These are phyloP conservation scores for Plemyria rubiginata DNA, from an alignment of 2,888 invertebrate genomes.

Conservation along the genomic window DNA sequence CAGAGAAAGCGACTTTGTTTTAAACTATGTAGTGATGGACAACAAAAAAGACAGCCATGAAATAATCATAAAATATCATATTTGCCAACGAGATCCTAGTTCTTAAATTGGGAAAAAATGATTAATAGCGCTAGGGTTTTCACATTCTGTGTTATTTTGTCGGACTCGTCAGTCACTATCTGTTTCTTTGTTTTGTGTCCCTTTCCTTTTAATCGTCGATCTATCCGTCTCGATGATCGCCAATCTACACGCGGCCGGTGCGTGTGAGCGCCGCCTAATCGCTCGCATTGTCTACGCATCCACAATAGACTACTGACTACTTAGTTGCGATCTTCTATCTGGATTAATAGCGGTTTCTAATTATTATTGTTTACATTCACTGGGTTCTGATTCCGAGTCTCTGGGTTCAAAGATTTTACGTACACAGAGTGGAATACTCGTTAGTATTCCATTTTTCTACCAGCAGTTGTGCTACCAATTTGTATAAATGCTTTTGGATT, in stretches of 20 bases:
- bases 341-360: conserved; percentile 44
- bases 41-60: too few relatives aligned
- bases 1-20: too few relatives aligned
- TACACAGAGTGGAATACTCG: background rate
- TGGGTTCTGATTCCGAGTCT: conserved; percentile 17
- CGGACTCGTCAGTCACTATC: background rate
- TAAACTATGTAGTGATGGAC: too few relatives aligned
- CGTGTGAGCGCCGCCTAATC: conserved; percentile 35
- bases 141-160: too few relatives aligned
- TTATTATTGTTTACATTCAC: conserved; percentile 37
- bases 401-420: conserved; percentile 23
- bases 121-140: too few relatives aligned
- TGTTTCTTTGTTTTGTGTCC: background rate
- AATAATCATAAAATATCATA: too few relatives aligned
- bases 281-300: conserved; percentile 31
- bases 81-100: too few relatives aligned
- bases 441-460: too few relatives aligned
- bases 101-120: too few relatives aligned
- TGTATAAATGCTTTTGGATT: too few relatives aligned
- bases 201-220: conserved; percentile 3
- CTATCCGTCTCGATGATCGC: conserved; percentile 5
- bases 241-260: conserved; percentile 15
- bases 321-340: conserved; percentile 43
- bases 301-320: conserved; percentile 36
- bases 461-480: too few relatives aligned